A percentile compares a stretch with the other conserved stretches of the same genome.
phyloP scores from a whole-genome alignment of 2,888 invertebrate species.

The Nipponacmea schrenckii region DNA sequence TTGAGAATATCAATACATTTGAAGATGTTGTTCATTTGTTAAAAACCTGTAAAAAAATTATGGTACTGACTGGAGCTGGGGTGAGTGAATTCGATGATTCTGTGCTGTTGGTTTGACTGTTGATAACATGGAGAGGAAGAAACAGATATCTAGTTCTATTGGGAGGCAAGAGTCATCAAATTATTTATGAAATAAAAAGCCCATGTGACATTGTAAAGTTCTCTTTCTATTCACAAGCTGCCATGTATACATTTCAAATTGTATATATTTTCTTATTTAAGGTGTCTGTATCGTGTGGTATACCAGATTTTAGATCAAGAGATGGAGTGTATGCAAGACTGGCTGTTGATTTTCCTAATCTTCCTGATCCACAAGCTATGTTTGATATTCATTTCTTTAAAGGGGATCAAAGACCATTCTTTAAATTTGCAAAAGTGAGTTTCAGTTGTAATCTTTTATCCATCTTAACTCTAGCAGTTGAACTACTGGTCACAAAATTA shows the following conservation, averaged over 20 bases:
- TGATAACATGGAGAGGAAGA: background rate
- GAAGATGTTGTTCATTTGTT: conserved; percentile 82
- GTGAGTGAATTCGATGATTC: conserved; percentile 67
- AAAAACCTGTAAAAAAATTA: conserved; percentile 77
- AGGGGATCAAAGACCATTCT: conserved; percentile 87
- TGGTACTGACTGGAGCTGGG: conserved; percentile 92
- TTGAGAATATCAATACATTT: conserved; percentile 77
- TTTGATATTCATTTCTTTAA: conserved; percentile 84
- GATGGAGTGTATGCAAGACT: conserved; percentile 88
- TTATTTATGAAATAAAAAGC: no score
- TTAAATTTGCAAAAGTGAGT: conserved; percentile 80
- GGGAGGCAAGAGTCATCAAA: no score
- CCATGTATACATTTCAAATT: background rate
- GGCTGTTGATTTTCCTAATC: conserved; percentile 86
- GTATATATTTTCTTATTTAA: conserved; percentile 29
- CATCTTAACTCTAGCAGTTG: no score
- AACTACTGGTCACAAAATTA: no score
- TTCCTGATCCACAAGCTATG: conserved; percentile 86
- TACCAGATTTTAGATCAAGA: conserved; percentile 88
- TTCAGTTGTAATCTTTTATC: no score
- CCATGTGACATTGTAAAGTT: no score
- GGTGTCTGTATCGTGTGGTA: conserved; percentile 77
- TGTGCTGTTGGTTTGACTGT: no score
- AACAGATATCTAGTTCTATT: no score
- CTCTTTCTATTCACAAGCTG: no score